A percentile compares a stretch with the other conserved stretches of the same genome.
Evolutionary conservation across 2,797 vertebrate species (phyloP).

Genomic region (Rhincodon typus): DNA sequence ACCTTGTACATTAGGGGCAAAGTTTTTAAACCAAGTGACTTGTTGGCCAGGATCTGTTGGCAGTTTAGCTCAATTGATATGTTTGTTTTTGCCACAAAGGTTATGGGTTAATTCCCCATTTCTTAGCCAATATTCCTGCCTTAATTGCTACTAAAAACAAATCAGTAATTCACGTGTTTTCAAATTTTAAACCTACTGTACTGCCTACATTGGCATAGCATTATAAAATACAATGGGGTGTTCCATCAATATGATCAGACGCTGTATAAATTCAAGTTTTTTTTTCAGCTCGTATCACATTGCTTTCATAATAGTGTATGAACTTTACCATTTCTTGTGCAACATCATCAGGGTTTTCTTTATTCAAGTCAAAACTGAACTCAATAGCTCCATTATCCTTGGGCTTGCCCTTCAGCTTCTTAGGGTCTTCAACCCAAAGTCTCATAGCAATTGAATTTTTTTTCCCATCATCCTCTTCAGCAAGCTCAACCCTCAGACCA

Average conservation of each 20-base stretch:
- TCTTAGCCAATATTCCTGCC: background rate
- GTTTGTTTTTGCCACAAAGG: background rate
- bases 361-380: conserved; percentile 90
- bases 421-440: conserved; percentile 96
- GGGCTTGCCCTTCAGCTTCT: conserved; percentile 95
- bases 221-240: background rate
- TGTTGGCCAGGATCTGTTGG: background rate
- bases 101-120: background rate
- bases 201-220: background rate
- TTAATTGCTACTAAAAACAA: background rate
- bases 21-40: background rate
- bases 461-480: conserved; percentile 90
- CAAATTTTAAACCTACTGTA: background rate
- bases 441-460: conserved; percentile 90
- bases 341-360: conserved; percentile 88
- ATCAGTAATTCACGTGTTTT: background rate
- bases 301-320: background rate
- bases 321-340: conserved; percentile 92
- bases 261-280: background rate
- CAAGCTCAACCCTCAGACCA: conserved; percentile 91
- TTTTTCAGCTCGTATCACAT: background rate
- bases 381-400: conserved; percentile 98
- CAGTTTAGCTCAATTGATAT: background rate
- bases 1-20: background rate
- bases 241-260: background rate